Base-by-base conservation (phyloP, 2,888 invertebrate species). In the Melieria picta region DNA sequence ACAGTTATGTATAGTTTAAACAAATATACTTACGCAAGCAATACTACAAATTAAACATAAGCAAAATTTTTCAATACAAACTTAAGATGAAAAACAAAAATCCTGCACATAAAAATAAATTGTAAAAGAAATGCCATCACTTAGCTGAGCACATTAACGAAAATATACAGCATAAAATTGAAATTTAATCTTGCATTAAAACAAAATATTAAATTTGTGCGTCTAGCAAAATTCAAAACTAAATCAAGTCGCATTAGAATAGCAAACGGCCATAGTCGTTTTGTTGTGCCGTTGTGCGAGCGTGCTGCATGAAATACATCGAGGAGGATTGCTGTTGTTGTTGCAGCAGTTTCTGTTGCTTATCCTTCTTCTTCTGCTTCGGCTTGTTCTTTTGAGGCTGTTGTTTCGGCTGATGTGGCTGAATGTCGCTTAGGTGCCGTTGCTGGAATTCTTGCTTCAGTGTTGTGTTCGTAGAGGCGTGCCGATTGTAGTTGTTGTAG, bases 261-360 rank as follows among this genome's bases (percentile, higher is more conserved):
- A 77, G 73, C 72, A 79, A 75, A 52, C 80, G 78, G 46, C 84
- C 84, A 73, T 84, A 84, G 73, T 84, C 84, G 69, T 84, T 84
- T 60, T 81, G 82, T 58, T 80, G 79, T 52, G 83, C 74, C 66
- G 79, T 75, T 55, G 73, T 77, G 67, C 76, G 75, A 16, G 66
- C 43, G 7, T 66, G 66, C 42, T 66, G 66, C 48, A 66, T 30
- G 73, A 79, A 74, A 76, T 77, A 76, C 76, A 78, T 78, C 77
- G 79, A 72, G 79, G 74, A 77, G 75, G 78, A 57, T 72, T 75
- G 66, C 13, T 73, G 69, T 67, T 75, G 81, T 46, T 82, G 80
- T n/a, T 80, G 74, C 66, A 80, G 81, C 80, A 80, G 80, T 58
- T 74, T 50, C 55, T 74, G 64, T 65, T 63, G 64, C 16, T 73